Evolutionary conservation across 2,888 invertebrate species (phyloP).

Genomic region (Melipona bicolor): DNA sequence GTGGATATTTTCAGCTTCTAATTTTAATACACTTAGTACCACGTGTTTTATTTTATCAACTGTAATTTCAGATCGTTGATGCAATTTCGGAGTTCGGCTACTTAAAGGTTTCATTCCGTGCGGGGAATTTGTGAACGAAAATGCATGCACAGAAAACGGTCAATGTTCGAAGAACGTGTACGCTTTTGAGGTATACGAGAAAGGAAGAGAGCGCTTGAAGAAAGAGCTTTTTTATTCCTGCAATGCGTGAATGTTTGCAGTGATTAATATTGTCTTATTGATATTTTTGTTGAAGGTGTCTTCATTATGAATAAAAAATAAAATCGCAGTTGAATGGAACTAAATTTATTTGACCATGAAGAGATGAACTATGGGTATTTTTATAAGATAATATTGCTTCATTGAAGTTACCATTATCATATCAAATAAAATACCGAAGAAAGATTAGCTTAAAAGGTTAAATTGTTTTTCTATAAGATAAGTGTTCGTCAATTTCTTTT

Average conservation of each 20-base stretch:
- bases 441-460: neutral
- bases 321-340: neutral
- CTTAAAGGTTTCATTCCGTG: neutral
- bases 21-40: slow-evolving; percentile 45
- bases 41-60: slow-evolving; percentile 19
- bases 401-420: neutral
- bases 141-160: neutral
- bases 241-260: neutral
- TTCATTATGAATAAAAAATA: neutral
- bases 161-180: no score
- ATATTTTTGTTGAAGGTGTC: neutral
- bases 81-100: neutral
- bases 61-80: slow-evolving; percentile 7
- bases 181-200: neutral
- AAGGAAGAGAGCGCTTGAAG: neutral
- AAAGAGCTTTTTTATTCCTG: neutral
- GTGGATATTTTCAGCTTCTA: slow-evolving; percentile 47
- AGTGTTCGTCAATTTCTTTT: neutral
- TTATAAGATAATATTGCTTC: neutral
- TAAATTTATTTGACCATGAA: slow-evolving; percentile 1
- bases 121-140: neutral
- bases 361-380: neutral
- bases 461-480: neutral
- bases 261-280: neutral
- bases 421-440: neutral